Evolutionary conservation across 2,113 vertebrate species (phyloP), one percentile per base, ranked within the genome.

Genomic region (Synchiropus splendidus): DNA sequence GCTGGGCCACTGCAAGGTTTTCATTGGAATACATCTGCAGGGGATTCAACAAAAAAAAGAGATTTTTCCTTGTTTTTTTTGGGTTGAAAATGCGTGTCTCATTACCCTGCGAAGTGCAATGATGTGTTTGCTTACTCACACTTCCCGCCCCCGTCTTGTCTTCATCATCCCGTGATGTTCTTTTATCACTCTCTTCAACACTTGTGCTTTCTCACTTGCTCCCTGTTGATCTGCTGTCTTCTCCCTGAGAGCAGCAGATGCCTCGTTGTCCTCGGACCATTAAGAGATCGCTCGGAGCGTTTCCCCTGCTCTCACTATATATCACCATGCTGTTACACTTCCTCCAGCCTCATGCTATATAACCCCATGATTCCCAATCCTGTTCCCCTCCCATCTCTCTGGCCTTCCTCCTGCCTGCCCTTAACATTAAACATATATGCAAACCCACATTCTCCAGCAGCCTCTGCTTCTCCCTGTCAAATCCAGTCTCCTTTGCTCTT

Each of bases 251-350:
- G 45, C 58, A 46, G 50, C 40, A 43, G 47, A 61, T 61, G 43
- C 52, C 43, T 18, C 11, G 18, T 53, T 63, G 56, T 61, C 61
- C 66, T 64, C 39, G 27, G 42, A 66, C 64, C 54, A 33, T 61
- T 71, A 56, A 17, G 1, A 44, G 45, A 36, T 18, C 1, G 51
- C 64, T 59, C 1, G 34, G 34, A 55, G 72, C 30, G 1, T 36
- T 60, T 54, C 14, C 41, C 12, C 31, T 18, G 37, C 45, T 17
- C 61, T 64, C 50, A 18, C 32, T 18, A 52, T 69, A 44, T 51
- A 67, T 63, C 62, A 58, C 47, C 31, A 39, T 17, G 17, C 11
- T 30, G 18, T 33, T 58, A 36, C 11, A 30, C 12, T 34, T 53
- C 4, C 35, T 17, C 42, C 31, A 12, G 13, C 53, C 31, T 12